Base-by-base conservation (phyloP, 2,113 vertebrate genomes). In the Megaleporinus macrocephalus region DNA sequence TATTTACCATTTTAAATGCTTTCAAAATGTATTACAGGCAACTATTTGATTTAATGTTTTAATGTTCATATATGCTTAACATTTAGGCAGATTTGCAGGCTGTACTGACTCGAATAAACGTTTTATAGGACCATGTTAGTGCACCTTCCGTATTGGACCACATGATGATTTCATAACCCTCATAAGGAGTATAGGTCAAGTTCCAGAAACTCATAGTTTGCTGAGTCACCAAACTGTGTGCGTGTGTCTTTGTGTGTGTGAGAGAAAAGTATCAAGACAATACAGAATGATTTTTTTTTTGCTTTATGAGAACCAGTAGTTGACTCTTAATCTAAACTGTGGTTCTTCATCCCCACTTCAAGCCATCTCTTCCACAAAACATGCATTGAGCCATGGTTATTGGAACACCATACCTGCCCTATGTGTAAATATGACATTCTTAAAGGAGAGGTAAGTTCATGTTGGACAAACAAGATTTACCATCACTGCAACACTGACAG, bases 371-470 rank as follows among this genome's bases (percentile, higher is more conserved):
- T 76, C 57, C 73, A 76, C 57, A 76, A 76, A 33, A 44, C 73
- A 14, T 76, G 73, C 55, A 62, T 76, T 26, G 73, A 76, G 7
- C 73, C 55, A n/a, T 76, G 73, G 73, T 5, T 76, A 27, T 30
- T 76, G 57, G 73, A 76, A 61, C 73, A 76, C n/a, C 73, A 76
- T 26, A 76, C 73, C 13, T 76, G 73, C 14, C 73, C 73, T 26
- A 76, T 76, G 73, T 76, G 73, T 47, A 76, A 76, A 76, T 76
- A 76, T 24, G 57, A 76, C 55, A 82, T 82, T 27, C 20, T 71
- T 36, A 75, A 77, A 61, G 68, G 75, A 27, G 65, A 69, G 65
- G 76, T 79, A 57, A 41, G 65, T 79, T 79, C 14, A 4, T 33
- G 24, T 68, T 41, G 33, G 27, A 30, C 5, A 49, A 2, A 47